Base-by-base conservation (phyloP, 2,888 invertebrate genomes). In the Hipparchia semele region DNA sequence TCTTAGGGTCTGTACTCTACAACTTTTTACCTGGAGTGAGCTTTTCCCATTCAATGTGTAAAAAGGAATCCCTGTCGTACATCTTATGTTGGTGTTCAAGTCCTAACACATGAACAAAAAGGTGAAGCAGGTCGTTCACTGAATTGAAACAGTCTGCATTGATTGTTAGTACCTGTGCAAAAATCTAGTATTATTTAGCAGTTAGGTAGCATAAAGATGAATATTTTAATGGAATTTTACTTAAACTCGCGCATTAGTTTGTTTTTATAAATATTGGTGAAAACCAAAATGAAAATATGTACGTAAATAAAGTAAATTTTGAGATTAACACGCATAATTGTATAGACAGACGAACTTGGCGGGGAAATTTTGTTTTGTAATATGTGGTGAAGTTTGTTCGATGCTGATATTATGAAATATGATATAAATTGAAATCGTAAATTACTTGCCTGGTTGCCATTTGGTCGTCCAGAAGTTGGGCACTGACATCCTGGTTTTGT, bases 81-180 rank as follows among this genome's bases (percentile, higher is more conserved):
- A 88, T 91, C 66, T 91, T 92, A 80, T 94, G 93, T 69, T 94
- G 92, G 69, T 94, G 93, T n/a, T 93, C 93, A 70, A 93, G 71
- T 0, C 93, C 93, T 13, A 93, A 77, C 1, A 92, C 74, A 65
- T 93, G 93, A 1, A 90, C 89, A 75, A 93, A 91, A 4, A 91
- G 59, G 73, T 94, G 93, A 5, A 94, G 85, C 6, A 94, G 79
- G 67, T 91, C 90, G 73, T 92, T 92, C 1, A 88, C 91, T 0
- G 93, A 90, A 80, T 92, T 91, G 80, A 94, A 94, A 77, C 93
- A 94, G 75, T 91, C 93, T 0, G 83, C 78, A 65, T 83, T 86
- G 66, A 93, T 87, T 62, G 79, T 76, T 49, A 93, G 69, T 0
- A 77, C 76, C 93, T 92, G 82, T 0, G 76, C 6, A 68, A 59